These are phyloP conservation scores for Haemorhous mexicanus DNA, from an alignment of 2,113 vertebrate species.

Conservation along the genomic window DNA sequence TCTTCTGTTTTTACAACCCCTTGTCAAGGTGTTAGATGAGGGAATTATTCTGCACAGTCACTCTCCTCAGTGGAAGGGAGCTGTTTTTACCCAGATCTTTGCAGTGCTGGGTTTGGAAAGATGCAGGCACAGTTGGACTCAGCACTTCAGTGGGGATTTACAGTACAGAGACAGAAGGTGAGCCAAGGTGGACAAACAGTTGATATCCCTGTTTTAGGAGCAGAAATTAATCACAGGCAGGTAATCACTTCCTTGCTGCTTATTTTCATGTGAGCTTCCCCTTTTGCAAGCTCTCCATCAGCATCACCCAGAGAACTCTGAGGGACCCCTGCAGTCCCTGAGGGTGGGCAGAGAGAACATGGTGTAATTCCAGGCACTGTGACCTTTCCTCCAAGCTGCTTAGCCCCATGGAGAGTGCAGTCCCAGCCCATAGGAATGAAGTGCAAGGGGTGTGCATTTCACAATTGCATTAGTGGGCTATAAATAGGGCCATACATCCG, in stretches of 20 bases:
- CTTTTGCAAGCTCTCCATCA: accelerated
- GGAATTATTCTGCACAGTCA: neutral
- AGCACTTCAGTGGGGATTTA: neutral
- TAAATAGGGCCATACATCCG: neutral
- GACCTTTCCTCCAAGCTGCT: neutral
- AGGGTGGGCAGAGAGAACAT: accelerated
- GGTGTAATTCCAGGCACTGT: neutral
- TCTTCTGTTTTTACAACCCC: neutral
- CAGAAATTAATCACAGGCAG: neutral
- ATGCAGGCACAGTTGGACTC: accelerated
- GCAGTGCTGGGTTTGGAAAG: neutral
- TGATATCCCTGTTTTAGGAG: neutral
- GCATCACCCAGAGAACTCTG: neutral
- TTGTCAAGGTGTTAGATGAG: neutral
- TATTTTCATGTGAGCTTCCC: neutral
- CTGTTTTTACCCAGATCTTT: neutral
- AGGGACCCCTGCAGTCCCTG: neutral
- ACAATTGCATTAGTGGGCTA: neutral
- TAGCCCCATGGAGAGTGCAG: neutral
- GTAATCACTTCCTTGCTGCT: neutral
- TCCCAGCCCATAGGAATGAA: neutral
- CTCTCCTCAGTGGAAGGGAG: neutral
- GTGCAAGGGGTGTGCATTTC: neutral
- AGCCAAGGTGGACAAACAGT: neutral
- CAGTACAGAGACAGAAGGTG: neutral